Evolutionary conservation across 1,140 invertebrate species (phyloP).

Genomic region (Lepidurus couesii): DNA sequence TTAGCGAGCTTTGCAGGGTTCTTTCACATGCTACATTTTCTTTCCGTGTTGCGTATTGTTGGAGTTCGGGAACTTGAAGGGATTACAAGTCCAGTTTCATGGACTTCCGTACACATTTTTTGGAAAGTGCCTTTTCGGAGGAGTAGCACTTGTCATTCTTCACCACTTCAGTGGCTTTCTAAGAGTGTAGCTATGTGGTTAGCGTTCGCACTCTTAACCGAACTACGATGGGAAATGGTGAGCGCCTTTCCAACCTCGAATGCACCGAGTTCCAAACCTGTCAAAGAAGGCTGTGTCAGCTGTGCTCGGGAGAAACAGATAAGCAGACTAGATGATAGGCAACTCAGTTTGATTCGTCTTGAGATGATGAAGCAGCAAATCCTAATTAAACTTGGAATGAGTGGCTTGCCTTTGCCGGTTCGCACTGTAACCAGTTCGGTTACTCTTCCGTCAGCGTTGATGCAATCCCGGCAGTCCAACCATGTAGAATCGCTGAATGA

Average conservation of each 20-base stretch:
- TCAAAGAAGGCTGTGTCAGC: slow-evolving; percentile 23
- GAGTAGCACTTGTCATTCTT: background rate
- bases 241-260: background rate
- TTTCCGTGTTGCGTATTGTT: background rate
- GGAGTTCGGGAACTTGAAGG: background rate
- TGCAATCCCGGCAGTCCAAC: background rate
- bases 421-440: slow-evolving; percentile 47
- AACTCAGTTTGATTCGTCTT: slow-evolving; percentile 55
- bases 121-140: background rate
- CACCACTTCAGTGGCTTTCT: background rate
- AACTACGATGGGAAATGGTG: background rate
- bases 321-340: slow-evolving; percentile 26
- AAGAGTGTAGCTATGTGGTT: background rate
- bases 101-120: background rate
- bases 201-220: background rate
- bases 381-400: slow-evolving; percentile 65
- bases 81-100: background rate
- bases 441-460: slow-evolving; percentile 46
- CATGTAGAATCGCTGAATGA: background rate
- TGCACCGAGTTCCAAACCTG: background rate
- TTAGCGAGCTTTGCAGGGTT: background rate
- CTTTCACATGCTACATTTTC: background rate
- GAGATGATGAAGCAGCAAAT: slow-evolving; percentile 77
- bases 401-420: slow-evolving; percentile 59
- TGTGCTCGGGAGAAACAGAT: slow-evolving; percentile 19